phyloP scores from a whole-genome alignment of 2,888 invertebrate species.

The Acrobasis suavella region DNA sequence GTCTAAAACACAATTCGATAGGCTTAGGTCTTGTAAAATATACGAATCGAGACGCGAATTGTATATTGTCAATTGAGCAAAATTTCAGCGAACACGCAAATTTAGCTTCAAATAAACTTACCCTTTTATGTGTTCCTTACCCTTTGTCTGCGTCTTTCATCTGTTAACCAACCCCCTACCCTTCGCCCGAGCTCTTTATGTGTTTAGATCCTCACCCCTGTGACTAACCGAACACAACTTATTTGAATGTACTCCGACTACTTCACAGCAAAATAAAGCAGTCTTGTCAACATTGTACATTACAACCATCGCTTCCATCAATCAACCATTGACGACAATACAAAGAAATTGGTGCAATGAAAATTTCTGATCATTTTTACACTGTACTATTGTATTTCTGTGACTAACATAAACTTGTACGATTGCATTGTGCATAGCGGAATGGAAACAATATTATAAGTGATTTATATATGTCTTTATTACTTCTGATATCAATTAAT shows the following conservation, averaged over 20 bases:
- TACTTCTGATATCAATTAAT: slow-evolving; percentile 11
- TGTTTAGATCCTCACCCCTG: slow-evolving; percentile 81
- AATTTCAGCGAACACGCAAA: slow-evolving; percentile 81
- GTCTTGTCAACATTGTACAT: slow-evolving; percentile 76
- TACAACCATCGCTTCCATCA: slow-evolving; percentile 77
- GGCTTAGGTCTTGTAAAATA: slow-evolving; percentile 73
- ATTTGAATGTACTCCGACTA: slow-evolving; percentile 73
- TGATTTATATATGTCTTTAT: slow-evolving; percentile 13
- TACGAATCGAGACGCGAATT: slow-evolving; percentile 73
- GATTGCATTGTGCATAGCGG: slow-evolving; percentile 16
- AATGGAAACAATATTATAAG: slow-evolving; percentile 12
- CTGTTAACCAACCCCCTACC: slow-evolving; percentile 84
- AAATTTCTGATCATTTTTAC: slow-evolving; percentile 36
- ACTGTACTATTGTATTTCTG: background rate
- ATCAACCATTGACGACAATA: slow-evolving; percentile 61
- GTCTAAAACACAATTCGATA: slow-evolving; percentile 74
- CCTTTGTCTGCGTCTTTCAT: slow-evolving; percentile 92
- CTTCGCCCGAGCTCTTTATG: slow-evolving; percentile 80
- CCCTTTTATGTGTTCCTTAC: slow-evolving; percentile 85
- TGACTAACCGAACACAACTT: slow-evolving; percentile 78
- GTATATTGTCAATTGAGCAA: slow-evolving; percentile 75
- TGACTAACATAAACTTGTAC: slow-evolving; percentile 3
- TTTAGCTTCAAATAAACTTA: slow-evolving; percentile 82
- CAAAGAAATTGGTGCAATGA: slow-evolving; percentile 77
- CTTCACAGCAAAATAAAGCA: slow-evolving; percentile 71